These are phyloP conservation scores for Blastobasis adustella DNA, from an alignment of 2,888 invertebrate species.

Conservation along the genomic window DNA sequence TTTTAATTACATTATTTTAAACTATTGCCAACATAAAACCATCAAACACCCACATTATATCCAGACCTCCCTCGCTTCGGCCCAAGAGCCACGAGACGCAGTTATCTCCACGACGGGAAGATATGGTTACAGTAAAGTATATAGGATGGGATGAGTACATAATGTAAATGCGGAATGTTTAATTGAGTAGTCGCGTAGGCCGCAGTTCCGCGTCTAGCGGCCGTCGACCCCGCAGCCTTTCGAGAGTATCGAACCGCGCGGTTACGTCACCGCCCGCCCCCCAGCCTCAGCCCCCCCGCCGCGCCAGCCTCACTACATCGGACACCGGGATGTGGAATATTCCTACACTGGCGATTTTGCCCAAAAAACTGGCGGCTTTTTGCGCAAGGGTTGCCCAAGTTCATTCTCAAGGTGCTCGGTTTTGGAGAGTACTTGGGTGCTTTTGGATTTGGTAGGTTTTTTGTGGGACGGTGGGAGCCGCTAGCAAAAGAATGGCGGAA, in stretches of 20 bases:
- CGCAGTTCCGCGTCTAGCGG: slow-evolving; percentile 69
- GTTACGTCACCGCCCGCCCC: slow-evolving; percentile 61
- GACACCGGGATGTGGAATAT: slow-evolving; percentile 6
- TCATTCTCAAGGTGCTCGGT: background rate
- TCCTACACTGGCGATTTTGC: slow-evolving; percentile 18
- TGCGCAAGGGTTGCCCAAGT: slow-evolving; percentile 4
- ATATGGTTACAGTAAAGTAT: too few relatives aligned
- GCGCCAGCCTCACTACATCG: background rate
- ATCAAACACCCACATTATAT: too few relatives aligned
- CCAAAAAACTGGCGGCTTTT: slow-evolving; percentile 19
- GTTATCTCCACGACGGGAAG: too few relatives aligned
- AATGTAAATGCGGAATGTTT: slow-evolving; percentile 50
- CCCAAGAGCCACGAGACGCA: too few relatives aligned
- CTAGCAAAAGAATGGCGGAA: too few relatives aligned
- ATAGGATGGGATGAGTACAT: background rate
- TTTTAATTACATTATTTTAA: too few relatives aligned
- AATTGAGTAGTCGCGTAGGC: slow-evolving; percentile 66
- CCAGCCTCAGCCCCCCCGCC: slow-evolving; percentile 38
- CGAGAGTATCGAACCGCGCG: slow-evolving; percentile 59
- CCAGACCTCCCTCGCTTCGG: too few relatives aligned
- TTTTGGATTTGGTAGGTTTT: too few relatives aligned
- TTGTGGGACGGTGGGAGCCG: too few relatives aligned
- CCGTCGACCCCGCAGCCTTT: slow-evolving; percentile 63
- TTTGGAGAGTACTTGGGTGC: too few relatives aligned
- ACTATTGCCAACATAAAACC: too few relatives aligned